phyloP scores from a whole-genome alignment of 2,113 vertebrate species.

The Strix aluco region DNA sequence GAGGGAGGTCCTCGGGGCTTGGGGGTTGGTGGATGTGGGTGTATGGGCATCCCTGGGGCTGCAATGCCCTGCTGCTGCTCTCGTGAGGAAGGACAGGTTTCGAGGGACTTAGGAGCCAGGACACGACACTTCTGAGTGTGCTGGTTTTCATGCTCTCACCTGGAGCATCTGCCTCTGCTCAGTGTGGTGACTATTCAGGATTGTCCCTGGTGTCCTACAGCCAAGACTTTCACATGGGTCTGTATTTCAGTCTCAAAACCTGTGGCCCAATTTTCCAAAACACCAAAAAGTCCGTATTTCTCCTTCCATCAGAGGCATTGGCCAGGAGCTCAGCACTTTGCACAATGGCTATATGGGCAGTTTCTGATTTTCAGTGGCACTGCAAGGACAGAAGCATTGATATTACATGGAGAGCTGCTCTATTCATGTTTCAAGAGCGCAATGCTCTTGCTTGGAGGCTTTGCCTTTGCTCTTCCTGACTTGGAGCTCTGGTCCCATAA shows the following conservation, averaged over 20 bases:
- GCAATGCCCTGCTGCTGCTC: background rate
- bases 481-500: background rate
- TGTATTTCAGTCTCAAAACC: background rate
- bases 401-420: rapidly evolving
- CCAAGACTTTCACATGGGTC: background rate
- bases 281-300: background rate
- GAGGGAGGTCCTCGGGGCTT: background rate
- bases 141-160: background rate
- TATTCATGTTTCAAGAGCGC: rapidly evolving
- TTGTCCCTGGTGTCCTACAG: background rate
- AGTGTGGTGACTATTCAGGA: rapidly evolving
- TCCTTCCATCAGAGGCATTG: background rate
- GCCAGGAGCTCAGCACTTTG: background rate
- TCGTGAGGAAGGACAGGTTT: background rate
- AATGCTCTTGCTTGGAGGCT: background rate
- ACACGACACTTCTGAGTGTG: background rate
- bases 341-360: rapidly evolving
- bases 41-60: background rate
- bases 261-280: background rate
- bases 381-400: rapidly evolving
- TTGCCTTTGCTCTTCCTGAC: background rate
- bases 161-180: background rate
- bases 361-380: background rate
- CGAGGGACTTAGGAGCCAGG: background rate
- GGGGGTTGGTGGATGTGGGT: background rate